Base-by-base conservation (phyloP, 2,113 vertebrate genomes). In the Gobio gobio region DNA sequence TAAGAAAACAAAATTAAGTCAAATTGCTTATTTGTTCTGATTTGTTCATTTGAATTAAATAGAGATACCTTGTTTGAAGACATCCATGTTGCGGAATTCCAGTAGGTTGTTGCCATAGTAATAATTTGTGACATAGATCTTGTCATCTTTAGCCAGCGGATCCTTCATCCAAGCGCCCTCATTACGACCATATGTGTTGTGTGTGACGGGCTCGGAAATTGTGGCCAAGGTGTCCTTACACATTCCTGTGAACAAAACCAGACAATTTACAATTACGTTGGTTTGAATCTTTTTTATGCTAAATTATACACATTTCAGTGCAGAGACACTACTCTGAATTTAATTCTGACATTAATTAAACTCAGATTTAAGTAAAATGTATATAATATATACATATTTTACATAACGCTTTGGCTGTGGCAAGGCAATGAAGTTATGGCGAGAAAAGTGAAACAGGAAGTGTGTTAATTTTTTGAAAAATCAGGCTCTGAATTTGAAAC, bases 141-240 rank as follows among this genome's bases (percentile, higher is more conserved):
- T 94, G 84, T 96, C 94, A 10, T 96, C 95, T 54, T 78, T 91
- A 14, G 97, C 96, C 86, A 96, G 90, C 0, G 98, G 97, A 84
- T 99, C 98, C 93, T 99, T 99, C 98, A 99, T 99, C 98, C 98
- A 99, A 10, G 98, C 97, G 0, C 98, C 98, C 87, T 99, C 97
- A 0, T 94, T 98, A 81, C 93, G 95, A 73, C 98, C 98, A 0
- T 97, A 99, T 0, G 94, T 97, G 93, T 99, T 99, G 90, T 98
- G 97, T n/a, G 96, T 97, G 66, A 94, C 94, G 0, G 98, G 98
- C 20, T 97, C 96, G 0, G 97, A 96, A 90, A 99, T 97, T 1
- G 96, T 97, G 84, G 98, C 97, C 85, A 99, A 91, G 0, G 98
- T 99, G 93, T 99, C 97, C 85, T 98, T 97, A 92, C 98, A 99